Evolutionary conservation across 2,888 invertebrate genomes (phyloP), one percentile per base, ranked within the genome.

Genomic region (Cenopis cana): DNA sequence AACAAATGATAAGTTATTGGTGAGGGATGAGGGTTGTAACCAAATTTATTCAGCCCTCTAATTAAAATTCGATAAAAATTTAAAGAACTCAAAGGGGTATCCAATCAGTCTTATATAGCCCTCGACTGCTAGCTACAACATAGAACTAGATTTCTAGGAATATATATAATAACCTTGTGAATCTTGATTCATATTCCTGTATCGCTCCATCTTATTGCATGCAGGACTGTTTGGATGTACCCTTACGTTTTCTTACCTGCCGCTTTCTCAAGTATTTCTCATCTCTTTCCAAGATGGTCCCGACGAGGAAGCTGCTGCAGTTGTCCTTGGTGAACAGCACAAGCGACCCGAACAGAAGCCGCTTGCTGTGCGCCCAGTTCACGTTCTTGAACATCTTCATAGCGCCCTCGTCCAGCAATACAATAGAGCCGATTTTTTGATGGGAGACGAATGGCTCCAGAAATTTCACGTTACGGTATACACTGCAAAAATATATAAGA

Each of bases 291-390:
- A 94, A 85, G 50, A 97, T 95, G 0, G 95, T 95, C 0, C 95
- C 97, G 76, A 97, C 94, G 65, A 96, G 89, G 50, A 97, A 89
- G 52, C 94, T 94, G 50, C 94, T 85, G 82, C 97, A 97, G 69
- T 95, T 89, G 80, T 96, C 95, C 1, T 92, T 93, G 0, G 96
- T 96, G 65, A 98, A 95, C 76, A 96, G 94, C 0, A 98, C 84
- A 60, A 97, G 88, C 0, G 96, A 95, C 0, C 97, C 97, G 83
- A 87, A 95, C 79, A 96, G 92, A 62, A 97, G 94, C 62, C 95
- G 87, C 79, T 95, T 95, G 76, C 82, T 89, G 67, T 90, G 80
- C 0, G 78, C 74, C 91, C 90, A 91, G 50, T 88, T 88, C 9
- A 86, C 91, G 81, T 56, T 91, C 78, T 78, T 82, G 41, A 87